These are phyloP conservation scores for Oceanites oceanicus DNA, from an alignment of 2,113 vertebrate genomes.

Conservation along the genomic window DNA sequence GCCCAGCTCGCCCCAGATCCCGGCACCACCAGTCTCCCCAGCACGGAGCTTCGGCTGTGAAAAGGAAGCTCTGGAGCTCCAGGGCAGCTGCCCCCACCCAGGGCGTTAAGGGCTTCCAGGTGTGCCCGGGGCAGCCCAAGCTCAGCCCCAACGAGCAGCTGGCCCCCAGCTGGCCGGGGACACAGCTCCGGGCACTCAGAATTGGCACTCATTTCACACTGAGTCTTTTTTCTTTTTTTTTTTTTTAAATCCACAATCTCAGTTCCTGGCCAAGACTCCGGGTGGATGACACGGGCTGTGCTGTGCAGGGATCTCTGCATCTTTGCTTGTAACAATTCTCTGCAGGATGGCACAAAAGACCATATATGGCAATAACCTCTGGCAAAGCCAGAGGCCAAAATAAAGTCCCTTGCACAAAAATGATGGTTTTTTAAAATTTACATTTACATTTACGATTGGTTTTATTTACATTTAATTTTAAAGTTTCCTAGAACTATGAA, in stretches of 20 bases:
- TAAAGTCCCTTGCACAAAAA: background rate
- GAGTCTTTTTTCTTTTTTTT: background rate
- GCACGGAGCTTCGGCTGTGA: rapidly evolving
- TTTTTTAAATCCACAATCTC: background rate
- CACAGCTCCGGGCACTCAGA: too few relatives aligned
- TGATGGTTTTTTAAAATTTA: background rate
- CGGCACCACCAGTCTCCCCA: rapidly evolving
- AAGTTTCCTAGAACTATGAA: background rate
- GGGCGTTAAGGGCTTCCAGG: background rate
- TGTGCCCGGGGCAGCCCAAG: background rate
- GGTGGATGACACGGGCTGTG: background rate
- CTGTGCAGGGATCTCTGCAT: background rate
- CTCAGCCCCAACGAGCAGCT: background rate
- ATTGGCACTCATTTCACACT: too few relatives aligned
- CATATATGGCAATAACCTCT: background rate
- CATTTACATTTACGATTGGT: background rate
- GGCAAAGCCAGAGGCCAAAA: background rate
- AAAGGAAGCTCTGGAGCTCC: background rate
- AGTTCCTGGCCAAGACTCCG: background rate
- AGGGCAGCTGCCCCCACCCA: background rate
- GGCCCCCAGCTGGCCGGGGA: background rate
- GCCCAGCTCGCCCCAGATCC: background rate
- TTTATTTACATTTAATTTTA: background rate
- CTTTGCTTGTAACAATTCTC: background rate
- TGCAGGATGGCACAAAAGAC: background rate